Evolutionary conservation across 2,888 invertebrate species (phyloP).

Genomic region (Seira ritae): DNA sequence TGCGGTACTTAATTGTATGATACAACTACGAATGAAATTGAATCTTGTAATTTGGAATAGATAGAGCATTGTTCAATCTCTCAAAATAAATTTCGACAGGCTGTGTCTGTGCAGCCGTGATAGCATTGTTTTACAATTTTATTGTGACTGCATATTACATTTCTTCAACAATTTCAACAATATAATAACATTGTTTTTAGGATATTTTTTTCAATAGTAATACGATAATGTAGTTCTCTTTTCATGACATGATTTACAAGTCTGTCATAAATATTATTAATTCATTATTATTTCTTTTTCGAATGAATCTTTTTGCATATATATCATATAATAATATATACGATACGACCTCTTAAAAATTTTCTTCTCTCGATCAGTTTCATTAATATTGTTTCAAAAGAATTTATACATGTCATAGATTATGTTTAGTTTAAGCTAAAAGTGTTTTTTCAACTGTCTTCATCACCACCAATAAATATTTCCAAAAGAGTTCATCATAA

Average conservation of each 20-base stretch:
- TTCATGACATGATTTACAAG: slow-evolving; percentile 23
- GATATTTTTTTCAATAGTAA: slow-evolving; percentile 33
- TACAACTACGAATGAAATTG: too few species aligned
- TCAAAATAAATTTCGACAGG: slow-evolving; percentile 16
- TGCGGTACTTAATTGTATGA: too few species aligned
- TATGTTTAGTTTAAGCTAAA: slow-evolving; percentile 8
- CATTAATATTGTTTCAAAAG: neutral
- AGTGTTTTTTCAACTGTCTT: neutral
- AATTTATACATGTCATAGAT: neutral
- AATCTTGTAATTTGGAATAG: too few species aligned
- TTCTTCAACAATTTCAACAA: slow-evolving; percentile 58
- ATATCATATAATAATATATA: slow-evolving; percentile 13
- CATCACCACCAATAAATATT: neutral
- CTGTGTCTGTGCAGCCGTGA: slow-evolving; percentile 50
- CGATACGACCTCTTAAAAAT: slow-evolving; percentile 8
- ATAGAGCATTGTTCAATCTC: too few species aligned
- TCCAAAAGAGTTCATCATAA: neutral
- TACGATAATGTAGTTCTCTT: slow-evolving; percentile 19
- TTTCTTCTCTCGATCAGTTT: slow-evolving; percentile 11
- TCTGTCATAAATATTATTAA: slow-evolving; percentile 28
- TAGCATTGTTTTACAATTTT: slow-evolving; percentile 56
- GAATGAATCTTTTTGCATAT: slow-evolving; percentile 16
- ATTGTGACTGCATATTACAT: slow-evolving; percentile 58
- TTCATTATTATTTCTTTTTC: neutral
- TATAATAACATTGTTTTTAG: slow-evolving; percentile 56